A percentile compares a stretch with the other conserved stretches of the same genome.
Evolutionary conservation across 2,797 vertebrate species (phyloP).

Genomic region (Sebastolobus alascanus): DNA sequence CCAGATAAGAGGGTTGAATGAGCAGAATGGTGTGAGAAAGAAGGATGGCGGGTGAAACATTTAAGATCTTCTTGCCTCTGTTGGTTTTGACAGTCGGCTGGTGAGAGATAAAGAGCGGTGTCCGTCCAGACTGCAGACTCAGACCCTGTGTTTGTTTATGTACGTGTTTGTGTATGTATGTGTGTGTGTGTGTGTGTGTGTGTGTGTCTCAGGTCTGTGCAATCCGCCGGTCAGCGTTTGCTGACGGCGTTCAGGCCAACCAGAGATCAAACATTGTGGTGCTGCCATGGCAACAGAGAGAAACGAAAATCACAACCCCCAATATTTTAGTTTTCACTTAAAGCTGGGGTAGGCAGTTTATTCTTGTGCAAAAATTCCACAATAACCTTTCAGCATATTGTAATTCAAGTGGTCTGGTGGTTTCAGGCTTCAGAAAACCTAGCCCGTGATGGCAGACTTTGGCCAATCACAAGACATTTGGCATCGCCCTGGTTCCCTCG

Average conservation of each 20-base stretch:
- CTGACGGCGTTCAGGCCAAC: slow-evolving; percentile 45
- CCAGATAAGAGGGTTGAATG: slow-evolving; percentile 32
- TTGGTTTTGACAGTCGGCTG: slow-evolving; percentile 61
- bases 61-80: slow-evolving; percentile 45
- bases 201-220: slow-evolving; percentile 58
- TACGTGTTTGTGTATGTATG: slow-evolving; percentile 9
- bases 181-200: slow-evolving; percentile 10
- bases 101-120: slow-evolving; percentile 41
- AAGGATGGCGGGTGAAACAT: slow-evolving; percentile 15
- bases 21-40: slow-evolving; percentile 10
- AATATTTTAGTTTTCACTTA: not conserved
- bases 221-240: slow-evolving; percentile 51
- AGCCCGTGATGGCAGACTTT: not conserved
- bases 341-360: not conserved
- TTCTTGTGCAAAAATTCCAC: not conserved
- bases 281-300: slow-evolving; percentile 55
- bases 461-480: not conserved
- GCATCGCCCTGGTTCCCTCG: too few relatives aligned
- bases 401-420: not conserved
- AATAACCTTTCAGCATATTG: not conserved
- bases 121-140: slow-evolving; percentile 54
- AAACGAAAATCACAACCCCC: slow-evolving; percentile 11
- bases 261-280: slow-evolving; percentile 51
- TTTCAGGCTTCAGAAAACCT: not conserved
- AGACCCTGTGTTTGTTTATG: slow-evolving; percentile 24